Evolutionary conservation across 2,888 invertebrate species (phyloP).

Genomic region (Athalia cordata): DNA sequence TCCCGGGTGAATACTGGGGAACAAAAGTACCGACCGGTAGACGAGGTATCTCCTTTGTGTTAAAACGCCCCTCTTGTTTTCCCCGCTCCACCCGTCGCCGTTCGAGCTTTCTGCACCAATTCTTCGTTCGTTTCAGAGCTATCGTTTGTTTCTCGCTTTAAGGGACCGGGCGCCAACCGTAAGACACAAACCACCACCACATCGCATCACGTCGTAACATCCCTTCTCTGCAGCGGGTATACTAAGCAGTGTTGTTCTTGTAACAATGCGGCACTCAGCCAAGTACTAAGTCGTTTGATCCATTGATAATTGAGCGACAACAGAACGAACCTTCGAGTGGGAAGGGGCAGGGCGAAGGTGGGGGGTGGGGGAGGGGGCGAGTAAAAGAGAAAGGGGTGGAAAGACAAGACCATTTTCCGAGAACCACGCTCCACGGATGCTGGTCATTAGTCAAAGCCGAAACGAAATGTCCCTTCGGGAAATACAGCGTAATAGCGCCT

Average conservation of each 20-base stretch:
- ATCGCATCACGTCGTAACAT: background rate
- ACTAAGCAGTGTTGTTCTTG: constrained; percentile 48
- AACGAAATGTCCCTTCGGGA: constrained; percentile 62
- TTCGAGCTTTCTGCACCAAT: constrained; percentile 1
- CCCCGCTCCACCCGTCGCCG: background rate
- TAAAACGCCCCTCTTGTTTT: background rate
- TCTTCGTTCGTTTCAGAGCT: constrained; percentile 10
- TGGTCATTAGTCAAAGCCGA: constrained; percentile 51
- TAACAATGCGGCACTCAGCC: constrained; percentile 53
- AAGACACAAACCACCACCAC: background rate
- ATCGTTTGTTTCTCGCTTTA: constrained; percentile 11
- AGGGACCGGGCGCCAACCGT: background rate
- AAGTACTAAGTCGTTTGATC: constrained; percentile 56
- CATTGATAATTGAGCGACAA: constrained; percentile 55
- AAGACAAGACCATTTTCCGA: constrained; percentile 42
- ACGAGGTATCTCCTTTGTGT: constrained; percentile 33
- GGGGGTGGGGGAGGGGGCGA: constrained; percentile 18
- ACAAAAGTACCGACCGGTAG: constrained; percentile 41
- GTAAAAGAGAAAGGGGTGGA: constrained; percentile 35
- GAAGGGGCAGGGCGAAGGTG: background rate
- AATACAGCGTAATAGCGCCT: constrained; percentile 60
- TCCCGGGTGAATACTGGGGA: constrained; percentile 38
- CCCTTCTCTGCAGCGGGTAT: constrained; percentile 1
- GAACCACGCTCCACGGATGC: constrained; percentile 36
- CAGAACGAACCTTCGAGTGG: constrained; percentile 39